A percentile compares a stretch with the other conserved stretches of the same genome.
phyloP scores from a whole-genome alignment of 2,113 vertebrate species.

The Rafetus swinhoei region DNA sequence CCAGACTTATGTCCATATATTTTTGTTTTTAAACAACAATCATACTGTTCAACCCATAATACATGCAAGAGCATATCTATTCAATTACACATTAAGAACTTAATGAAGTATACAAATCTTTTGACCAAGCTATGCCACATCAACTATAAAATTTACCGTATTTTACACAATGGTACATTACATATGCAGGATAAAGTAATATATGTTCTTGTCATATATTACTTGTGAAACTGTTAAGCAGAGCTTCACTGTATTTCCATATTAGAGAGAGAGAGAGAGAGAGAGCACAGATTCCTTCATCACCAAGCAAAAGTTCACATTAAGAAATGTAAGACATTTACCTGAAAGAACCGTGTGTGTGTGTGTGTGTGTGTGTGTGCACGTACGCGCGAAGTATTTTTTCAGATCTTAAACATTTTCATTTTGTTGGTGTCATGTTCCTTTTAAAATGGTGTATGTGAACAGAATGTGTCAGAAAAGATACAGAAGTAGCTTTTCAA shows the following conservation, averaged over 20 bases:
- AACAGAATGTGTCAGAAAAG: no score
- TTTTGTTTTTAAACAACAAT: not conserved
- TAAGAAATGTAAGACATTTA: not conserved
- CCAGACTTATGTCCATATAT: not conserved
- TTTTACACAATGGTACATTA: not conserved
- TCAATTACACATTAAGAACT: not conserved
- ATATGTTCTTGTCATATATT: not conserved
- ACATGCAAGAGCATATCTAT: not conserved
- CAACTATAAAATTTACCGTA: not conserved
- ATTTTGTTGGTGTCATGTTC: not conserved
- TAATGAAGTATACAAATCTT: accelerated
- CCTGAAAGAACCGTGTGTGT: not conserved
- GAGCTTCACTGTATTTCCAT: not conserved
- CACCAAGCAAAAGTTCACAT: not conserved
- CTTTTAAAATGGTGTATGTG: no score
- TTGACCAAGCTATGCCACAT: not conserved
- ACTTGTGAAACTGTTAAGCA: constrained; percentile 4
- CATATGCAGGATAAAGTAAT: not conserved
- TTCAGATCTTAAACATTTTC: not conserved
- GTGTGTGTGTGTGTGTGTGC: no score
- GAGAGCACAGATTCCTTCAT: not conserved
- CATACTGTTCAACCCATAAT: not conserved
- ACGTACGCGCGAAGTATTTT: no score
- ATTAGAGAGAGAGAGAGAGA: not conserved
- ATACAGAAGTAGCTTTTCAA: not conserved